phyloP scores from a whole-genome alignment of 92 coral and sea anemone genomes.

The Heliopora coerulea region DNA sequence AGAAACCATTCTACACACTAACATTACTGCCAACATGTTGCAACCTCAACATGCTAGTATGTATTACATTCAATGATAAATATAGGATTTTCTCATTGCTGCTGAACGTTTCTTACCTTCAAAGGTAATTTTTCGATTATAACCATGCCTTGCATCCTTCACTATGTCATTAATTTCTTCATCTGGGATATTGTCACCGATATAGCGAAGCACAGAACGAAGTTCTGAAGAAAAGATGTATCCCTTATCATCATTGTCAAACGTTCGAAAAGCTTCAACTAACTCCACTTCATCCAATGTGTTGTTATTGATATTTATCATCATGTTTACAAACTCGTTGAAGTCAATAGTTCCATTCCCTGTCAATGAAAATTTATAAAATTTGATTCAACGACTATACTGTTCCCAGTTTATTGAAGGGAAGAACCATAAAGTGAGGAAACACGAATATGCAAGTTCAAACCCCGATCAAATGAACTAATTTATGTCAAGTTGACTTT shows the following conservation, averaged over 20 bases:
- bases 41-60: no score
- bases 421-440: no score
- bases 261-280: constrained; percentile 91
- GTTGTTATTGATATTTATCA: constrained; percentile 97
- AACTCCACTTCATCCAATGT: constrained; percentile 89
- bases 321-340: constrained; percentile 98
- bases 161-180: constrained; percentile 94
- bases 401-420: no score
- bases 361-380: constrained; percentile 16
- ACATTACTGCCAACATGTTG: no score
- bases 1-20: no score
- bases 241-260: constrained; percentile 97
- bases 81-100: no score
- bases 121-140: constrained; percentile 83
- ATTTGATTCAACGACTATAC: no score
- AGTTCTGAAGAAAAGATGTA: constrained; percentile 94
- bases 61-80: no score
- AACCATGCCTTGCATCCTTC: constrained; percentile 80
- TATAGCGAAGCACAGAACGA: constrained; percentile 92
- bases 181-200: constrained; percentile 97
- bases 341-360: constrained; percentile 97
- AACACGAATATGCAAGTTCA: no score
- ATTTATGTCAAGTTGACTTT: no score
- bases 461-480: no score
- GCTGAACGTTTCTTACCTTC: constrained; percentile 56